Evolutionary conservation across 2,113 vertebrate species (phyloP).

Genomic region (Rhinichthys klamathensis): DNA sequence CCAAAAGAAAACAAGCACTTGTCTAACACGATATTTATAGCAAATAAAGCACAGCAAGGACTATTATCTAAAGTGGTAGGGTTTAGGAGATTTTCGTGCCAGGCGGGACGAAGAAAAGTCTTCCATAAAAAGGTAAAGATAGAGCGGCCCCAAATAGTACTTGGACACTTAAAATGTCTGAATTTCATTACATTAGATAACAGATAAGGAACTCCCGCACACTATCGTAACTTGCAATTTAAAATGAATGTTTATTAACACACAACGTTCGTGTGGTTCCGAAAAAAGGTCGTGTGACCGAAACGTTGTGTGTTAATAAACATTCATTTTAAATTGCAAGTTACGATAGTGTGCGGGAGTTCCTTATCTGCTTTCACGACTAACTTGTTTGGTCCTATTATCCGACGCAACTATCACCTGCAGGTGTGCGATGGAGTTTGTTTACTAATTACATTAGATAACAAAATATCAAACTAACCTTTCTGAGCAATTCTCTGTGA

Average conservation of each 20-base stretch:
- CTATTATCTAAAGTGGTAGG: not conserved
- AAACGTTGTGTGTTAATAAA: too few relatives aligned
- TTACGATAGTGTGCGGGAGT: too few relatives aligned
- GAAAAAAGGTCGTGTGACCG: too few relatives aligned
- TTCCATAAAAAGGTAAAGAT: not conserved
- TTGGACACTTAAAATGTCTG: not conserved
- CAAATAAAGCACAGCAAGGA: constrained; percentile 5
- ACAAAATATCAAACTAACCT: not conserved
- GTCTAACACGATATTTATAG: not conserved
- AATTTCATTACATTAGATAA: not conserved
- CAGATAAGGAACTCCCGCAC: too few relatives aligned
- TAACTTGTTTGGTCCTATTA: too few relatives aligned
- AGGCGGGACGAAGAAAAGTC: not conserved
- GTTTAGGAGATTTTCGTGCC: not conserved
- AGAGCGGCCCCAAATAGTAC: not conserved
- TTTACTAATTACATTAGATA: not conserved
- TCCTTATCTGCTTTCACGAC: too few relatives aligned
- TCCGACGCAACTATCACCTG: too few relatives aligned
- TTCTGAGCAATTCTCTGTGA: not conserved
- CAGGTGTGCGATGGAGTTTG: too few relatives aligned
- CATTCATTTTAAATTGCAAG: too few relatives aligned
- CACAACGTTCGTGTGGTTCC: too few relatives aligned
- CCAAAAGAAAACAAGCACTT: constrained; percentile 24
- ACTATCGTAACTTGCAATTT: too few relatives aligned
- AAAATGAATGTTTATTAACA: too few relatives aligned